Evolutionary conservation across 2,113 vertebrate genomes (phyloP).

Genomic region (Synodontis membranacea): DNA sequence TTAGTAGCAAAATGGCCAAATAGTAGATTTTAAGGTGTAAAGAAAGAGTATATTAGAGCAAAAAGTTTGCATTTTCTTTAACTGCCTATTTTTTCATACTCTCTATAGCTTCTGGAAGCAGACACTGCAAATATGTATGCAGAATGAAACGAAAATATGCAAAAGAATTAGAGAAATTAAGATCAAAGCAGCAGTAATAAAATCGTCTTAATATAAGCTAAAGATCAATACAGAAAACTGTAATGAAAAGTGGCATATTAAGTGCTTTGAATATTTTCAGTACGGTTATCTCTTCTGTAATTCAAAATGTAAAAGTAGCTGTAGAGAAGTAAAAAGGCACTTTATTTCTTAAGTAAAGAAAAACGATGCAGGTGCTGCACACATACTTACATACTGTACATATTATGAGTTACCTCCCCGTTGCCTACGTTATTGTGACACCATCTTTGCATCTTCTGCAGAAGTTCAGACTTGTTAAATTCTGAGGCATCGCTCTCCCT

Average conservation of each 20-base stretch:
- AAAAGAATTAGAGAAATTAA: background rate
- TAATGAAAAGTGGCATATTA: background rate
- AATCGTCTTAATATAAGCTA: background rate
- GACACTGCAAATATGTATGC: background rate
- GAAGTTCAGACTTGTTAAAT: conserved; percentile 82
- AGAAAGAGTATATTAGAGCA: background rate
- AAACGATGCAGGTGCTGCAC: background rate
- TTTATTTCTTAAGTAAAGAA: background rate
- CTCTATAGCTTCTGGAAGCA: background rate
- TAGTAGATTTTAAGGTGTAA: background rate
- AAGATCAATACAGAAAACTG: background rate
- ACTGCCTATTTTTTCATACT: background rate
- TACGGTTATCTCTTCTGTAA: background rate
- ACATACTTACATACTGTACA: background rate
- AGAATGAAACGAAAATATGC: background rate
- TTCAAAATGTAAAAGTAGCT: background rate
- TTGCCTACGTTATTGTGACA: too few species aligned
- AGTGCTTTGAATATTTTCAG: background rate
- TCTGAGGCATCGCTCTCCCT: conserved; percentile 82
- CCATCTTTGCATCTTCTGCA: conserved; percentile 56
- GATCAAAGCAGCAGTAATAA: background rate
- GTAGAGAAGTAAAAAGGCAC: background rate
- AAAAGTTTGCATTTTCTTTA: background rate
- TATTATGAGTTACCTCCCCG: background rate
- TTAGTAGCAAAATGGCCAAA: background rate